phyloP scores from a whole-genome alignment of 1,140 invertebrate species.

The Drosophila tropicalis region DNA sequence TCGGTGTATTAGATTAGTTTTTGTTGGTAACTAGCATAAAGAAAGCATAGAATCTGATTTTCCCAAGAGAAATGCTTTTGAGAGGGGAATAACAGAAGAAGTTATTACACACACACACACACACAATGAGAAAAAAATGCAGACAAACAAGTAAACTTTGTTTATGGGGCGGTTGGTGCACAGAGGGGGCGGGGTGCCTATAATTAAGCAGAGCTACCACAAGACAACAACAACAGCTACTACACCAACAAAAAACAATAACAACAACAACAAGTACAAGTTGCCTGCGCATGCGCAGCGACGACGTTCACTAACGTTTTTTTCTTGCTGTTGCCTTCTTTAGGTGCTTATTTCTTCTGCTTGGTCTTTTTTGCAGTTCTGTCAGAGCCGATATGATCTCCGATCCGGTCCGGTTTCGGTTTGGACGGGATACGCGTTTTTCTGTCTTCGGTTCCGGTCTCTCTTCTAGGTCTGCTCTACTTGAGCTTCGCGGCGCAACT shows the following conservation, averaged over 20 bases:
- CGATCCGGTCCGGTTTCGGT: constrained; percentile 26
- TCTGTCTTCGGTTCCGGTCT: constrained; percentile 24
- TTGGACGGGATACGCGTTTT: constrained; percentile 6
- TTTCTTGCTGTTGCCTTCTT: constrained; percentile 7
- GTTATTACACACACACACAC: constrained; percentile 33
- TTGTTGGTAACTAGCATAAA: constrained; percentile 66
- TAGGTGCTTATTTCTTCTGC: not conserved
- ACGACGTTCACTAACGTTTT: constrained; percentile 32
- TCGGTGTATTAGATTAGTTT: constrained; percentile 46
- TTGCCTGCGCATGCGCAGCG: constrained; percentile 59
- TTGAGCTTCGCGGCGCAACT: constrained; percentile 75
- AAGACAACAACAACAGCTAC: constrained; percentile 38
- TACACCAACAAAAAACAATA: constrained; percentile 2
- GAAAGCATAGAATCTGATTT: constrained; percentile 73
- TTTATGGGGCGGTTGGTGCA: not conserved
- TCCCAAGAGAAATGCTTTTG: constrained; percentile 60
- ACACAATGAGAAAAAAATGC: constrained; percentile 55
- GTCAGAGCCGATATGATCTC: constrained; percentile 30
- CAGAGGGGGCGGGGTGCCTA: constrained; percentile 20
- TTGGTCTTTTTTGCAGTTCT: constrained; percentile 24
- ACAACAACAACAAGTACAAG: constrained; percentile 22
- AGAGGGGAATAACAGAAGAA: constrained; percentile 19
- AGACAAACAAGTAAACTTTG: constrained; percentile 74
- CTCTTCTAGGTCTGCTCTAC: constrained; percentile 53
- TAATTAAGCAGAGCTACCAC: constrained; percentile 69